Base-by-base conservation (phyloP, 1,140 invertebrate genomes). In the Drosophila aff. region DNA sequence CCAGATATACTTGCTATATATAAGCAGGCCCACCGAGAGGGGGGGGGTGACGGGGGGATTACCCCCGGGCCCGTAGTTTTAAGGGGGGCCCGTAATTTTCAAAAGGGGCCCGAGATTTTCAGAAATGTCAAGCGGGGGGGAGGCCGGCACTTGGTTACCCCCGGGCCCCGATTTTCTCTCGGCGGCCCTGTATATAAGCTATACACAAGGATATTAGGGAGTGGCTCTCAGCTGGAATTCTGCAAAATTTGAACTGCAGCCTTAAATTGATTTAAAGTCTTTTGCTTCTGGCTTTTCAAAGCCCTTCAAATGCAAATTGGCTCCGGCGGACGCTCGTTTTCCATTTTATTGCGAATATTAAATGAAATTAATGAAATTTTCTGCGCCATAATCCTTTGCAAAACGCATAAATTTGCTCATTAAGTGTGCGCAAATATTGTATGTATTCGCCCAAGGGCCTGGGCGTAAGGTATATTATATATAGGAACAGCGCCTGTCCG, bases 301-400 rank as follows among this genome's bases (percentile, higher is more conserved):
- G 52, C 43, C 58, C 62, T 77, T 75, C 76, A 52, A 84, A 89
- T 89, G 81, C 74, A 89, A 90, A 89, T 90, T 75, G 85, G 72
- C 43, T 57, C 43, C 43, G 53, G 26, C 62, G 58, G 33, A 6
- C 44, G 62, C 58, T 72, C 73, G 63, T 71, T 65, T 67, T 49
- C 49, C 69, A 55, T 89, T 90, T 91, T 89, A 89, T 89, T 89
- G 85, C 81, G 75, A 85, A 89, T 89, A 89, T 89, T 89, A 91
- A 89, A 89, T 90, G 72, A 85, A 90, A 89, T 89, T 89, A 89
- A 89, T 89, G 82, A 89, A 89, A 89, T 89, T 90, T 89, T 89
- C 85, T 90, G 81, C 85, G 75, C 75, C 86, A 89, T 89, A 89
- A 89, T 90, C 85, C 85, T 89, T 89, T 89, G 85, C 85, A 91